phyloP scores from a whole-genome alignment of 1,140 invertebrate species.

The Ostrea edulis region DNA sequence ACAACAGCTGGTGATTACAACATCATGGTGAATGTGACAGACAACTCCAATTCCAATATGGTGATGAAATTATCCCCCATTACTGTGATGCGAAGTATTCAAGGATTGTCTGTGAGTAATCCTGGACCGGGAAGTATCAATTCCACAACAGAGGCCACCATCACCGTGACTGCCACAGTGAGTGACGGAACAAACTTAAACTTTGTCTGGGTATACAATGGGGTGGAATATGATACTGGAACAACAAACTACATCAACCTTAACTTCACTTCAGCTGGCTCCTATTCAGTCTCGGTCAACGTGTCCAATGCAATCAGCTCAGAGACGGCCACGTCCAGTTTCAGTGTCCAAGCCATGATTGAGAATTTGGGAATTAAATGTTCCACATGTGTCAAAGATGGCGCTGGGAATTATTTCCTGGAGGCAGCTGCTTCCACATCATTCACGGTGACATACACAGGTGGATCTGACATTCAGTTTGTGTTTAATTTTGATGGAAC shows the following conservation, averaged over 20 bases:
- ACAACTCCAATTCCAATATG: background rate
- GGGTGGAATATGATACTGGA: conserved; percentile 7
- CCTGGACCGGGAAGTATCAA: conserved; percentile 31
- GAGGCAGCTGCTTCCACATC: conserved; percentile 42
- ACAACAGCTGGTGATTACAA: conserved; percentile 44
- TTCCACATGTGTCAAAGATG: conserved; percentile 43
- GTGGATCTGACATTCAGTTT: conserved; percentile 52
- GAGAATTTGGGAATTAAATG: conserved; percentile 58
- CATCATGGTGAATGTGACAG: conserved; percentile 39
- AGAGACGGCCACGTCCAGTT: conserved; percentile 20
- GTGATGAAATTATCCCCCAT: conserved; percentile 13
- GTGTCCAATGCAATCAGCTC: conserved; percentile 65
- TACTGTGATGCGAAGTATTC: conserved; percentile 40
- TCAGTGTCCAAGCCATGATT: conserved; percentile 58
- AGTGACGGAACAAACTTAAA: conserved; percentile 42
- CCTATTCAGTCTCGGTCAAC: conserved; percentile 57
- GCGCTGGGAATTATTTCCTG: conserved; percentile 49
- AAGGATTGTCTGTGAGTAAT: conserved; percentile 10
- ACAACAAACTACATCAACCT: conserved; percentile 35
- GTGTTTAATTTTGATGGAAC: conserved; percentile 46
- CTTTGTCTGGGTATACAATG: conserved; percentile 48
- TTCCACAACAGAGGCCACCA: conserved; percentile 17
- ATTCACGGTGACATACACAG: conserved; percentile 49
- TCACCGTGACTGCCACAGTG: conserved; percentile 42
- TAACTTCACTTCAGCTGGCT: conserved; percentile 44